Conservation (phyloP, 2,113 vertebrate species). For the Collichthys lucidus region DNA sequence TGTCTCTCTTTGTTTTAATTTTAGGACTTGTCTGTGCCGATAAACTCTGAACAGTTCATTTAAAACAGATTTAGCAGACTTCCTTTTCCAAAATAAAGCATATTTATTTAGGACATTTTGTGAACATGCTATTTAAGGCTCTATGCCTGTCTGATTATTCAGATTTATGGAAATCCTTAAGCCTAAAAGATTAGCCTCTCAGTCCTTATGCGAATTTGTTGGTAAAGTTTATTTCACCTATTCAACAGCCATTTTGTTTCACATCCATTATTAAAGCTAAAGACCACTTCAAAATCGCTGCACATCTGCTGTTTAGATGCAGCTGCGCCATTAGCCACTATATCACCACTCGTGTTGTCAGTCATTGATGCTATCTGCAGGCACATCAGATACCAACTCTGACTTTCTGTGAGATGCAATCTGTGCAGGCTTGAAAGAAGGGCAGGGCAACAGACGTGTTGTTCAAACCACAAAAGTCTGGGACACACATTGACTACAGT, state of each 20-base stretch:
- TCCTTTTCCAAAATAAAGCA: background rate
- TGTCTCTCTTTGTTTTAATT: conserved; percentile 50
- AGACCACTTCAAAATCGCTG: conserved; percentile 5
- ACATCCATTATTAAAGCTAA: background rate
- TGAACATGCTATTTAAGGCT: background rate
- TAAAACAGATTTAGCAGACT: conserved; percentile 15
- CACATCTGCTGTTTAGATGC: background rate
- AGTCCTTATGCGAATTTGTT: conserved; percentile 18
- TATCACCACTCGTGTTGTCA: conserved; percentile 22
- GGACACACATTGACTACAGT: background rate
- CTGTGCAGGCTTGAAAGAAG: conserved; percentile 32
- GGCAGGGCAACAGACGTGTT: background rate
- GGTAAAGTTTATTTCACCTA: conserved; percentile 16
- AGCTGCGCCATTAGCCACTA: conserved; percentile 4
- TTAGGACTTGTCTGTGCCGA: conserved; percentile 24
- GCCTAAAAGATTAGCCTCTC: conserved; percentile 36
- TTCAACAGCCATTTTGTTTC: background rate
- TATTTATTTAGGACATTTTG: conserved; percentile 38
- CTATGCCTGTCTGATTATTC: background rate
- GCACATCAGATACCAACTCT: conserved; percentile 51
- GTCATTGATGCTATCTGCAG: conserved; percentile 19
- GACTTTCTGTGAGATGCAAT: conserved; percentile 45
- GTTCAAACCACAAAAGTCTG: conserved; percentile 18
- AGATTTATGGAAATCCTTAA: conserved; percentile 21
- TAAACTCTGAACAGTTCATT: conserved; percentile 36